phyloP scores from a whole-genome alignment of 2,888 invertebrate genomes.

The Thumatha senex region DNA sequence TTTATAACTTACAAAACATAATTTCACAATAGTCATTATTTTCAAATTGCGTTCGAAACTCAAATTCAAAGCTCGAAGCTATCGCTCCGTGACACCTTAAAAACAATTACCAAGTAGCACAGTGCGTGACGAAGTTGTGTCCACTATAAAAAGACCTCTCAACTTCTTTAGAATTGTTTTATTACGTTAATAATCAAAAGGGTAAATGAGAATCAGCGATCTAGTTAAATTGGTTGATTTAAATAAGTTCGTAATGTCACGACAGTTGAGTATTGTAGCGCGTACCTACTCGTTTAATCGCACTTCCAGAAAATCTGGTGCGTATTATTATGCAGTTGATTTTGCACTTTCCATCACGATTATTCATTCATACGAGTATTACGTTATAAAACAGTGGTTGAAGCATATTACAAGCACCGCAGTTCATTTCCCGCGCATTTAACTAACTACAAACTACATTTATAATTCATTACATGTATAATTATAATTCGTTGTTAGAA shows the following conservation, averaged over 20 bases:
- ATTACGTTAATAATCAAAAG: neutral
- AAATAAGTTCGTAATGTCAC: conserved; percentile 24
- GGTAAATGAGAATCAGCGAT: conserved; percentile 16
- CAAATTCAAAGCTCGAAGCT: conserved; percentile 38
- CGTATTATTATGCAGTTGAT: neutral
- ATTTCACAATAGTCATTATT: conserved; percentile 29
- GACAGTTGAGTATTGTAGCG: conserved; percentile 25
- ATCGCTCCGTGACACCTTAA: conserved; percentile 42
- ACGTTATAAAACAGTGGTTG: too few relatives aligned
- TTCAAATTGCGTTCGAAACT: conserved; percentile 37
- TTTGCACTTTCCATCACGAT: too few relatives aligned
- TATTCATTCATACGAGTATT: too few relatives aligned
- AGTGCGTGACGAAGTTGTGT: conserved; percentile 34
- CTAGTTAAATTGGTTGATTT: conserved; percentile 18
- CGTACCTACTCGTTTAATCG: conserved; percentile 4
- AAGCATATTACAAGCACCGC: too few relatives aligned
- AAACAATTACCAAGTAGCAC: conserved; percentile 45
- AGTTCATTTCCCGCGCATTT: too few relatives aligned
- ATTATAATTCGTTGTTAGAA: too few relatives aligned
- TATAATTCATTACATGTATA: too few relatives aligned
- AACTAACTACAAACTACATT: too few relatives aligned
- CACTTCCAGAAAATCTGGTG: conserved; percentile 4
- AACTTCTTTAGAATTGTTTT: conserved; percentile 18
- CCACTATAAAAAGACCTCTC: conserved; percentile 31
- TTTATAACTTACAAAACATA: conserved; percentile 1